phyloP scores from a whole-genome alignment of 2,888 invertebrate genomes.

The Morpho achilles region DNA sequence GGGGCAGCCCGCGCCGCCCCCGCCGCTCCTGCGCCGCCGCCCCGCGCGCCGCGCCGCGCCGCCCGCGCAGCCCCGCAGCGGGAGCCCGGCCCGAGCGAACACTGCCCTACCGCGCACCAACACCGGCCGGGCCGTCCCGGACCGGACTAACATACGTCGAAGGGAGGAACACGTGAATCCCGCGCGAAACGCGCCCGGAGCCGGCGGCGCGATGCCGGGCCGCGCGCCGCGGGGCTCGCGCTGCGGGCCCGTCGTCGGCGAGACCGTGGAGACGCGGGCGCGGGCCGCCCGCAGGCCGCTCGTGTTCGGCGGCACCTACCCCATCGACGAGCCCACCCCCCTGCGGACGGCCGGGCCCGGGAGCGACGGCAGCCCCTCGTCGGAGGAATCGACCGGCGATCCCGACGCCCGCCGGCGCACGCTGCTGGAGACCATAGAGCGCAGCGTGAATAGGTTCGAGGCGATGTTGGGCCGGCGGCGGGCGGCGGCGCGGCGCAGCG shows the following conservation, averaged over 20 bases:
- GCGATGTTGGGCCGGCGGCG: slow-evolving; percentile 42
- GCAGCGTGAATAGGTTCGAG: slow-evolving; percentile 68
- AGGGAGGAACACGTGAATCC: not conserved
- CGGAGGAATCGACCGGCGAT: slow-evolving; percentile 16
- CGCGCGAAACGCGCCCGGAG: slow-evolving; percentile 17
- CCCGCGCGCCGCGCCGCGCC: slow-evolving; percentile 9
- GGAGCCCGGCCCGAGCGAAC: not conserved
- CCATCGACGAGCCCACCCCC: slow-evolving; percentile 85
- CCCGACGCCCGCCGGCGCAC: slow-evolving; percentile 36
- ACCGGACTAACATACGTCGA: slow-evolving; percentile 17
- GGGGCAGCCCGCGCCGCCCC: slow-evolving; percentile 29
- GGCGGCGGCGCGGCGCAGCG: slow-evolving; percentile 16
- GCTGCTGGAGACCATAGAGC: slow-evolving; percentile 62
- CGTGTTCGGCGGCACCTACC: slow-evolving; percentile 91
- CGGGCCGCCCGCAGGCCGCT: slow-evolving; percentile 81
- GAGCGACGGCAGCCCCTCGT: slow-evolving; percentile 13
- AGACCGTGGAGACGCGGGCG: slow-evolving; percentile 83
- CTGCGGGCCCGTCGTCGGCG: slow-evolving; percentile 74
- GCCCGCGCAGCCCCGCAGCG: not conserved
- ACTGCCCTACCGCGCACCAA: not conserved
- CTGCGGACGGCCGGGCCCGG: slow-evolving; percentile 11
- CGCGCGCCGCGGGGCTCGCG: slow-evolving; percentile 43
- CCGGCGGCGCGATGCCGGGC: slow-evolving; percentile 18
- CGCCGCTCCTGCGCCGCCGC: slow-evolving; percentile 16
- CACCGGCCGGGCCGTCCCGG: slow-evolving; percentile 19